Base-by-base conservation (phyloP, 2,113 vertebrate genomes). In the Puntigrus tetrazona region DNA sequence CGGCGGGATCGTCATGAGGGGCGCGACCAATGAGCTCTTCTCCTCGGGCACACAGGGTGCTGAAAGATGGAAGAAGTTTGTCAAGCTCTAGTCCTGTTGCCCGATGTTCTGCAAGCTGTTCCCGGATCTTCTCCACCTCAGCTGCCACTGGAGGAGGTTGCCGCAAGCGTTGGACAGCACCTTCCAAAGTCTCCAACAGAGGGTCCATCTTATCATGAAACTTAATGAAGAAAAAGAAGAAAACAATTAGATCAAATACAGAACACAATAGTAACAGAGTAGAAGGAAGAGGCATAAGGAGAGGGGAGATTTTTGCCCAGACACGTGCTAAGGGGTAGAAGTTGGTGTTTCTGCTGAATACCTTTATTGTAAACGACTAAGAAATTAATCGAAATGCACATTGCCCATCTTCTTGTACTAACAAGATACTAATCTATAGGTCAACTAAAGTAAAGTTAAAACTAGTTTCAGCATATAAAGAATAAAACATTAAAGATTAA, bases 121-220 rank as follows among this genome's bases (percentile, higher is more conserved):
- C 98, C 38, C 98, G 93, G 93, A 99, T 99, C 94, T 99, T 99
- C 0, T 99, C 98, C 6, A 98, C 97, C 94, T 99, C 98, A 0
- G 98, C 98, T 0, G 98, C 98, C 88, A 98, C 97, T 0, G 95
- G 94, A 0, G 98, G 97, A 0, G 98, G 96, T 94, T 95, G 90
- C 4, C 94, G 94, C 80, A 99, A 93, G 47, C 98, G 95, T 90
- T 96, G 96, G 0, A 96, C 96, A 13, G 98, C 96, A 47, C 85
- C 93, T 91, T 96, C 97, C 91, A 99, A 91, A 0, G 96, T 96
- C 93, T 99, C 98, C 95, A 99, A 87, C 93, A 99, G 97, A 7
- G 98, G 98, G 89, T 98, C 98, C 34, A 99, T 98, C 95, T 99
- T 99, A 85, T 99, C 98, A 7, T 99, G 98, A 88, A 99, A 99